Base-by-base conservation (phyloP, 2,888 invertebrate species). In the Drosophila rellima region DNA sequence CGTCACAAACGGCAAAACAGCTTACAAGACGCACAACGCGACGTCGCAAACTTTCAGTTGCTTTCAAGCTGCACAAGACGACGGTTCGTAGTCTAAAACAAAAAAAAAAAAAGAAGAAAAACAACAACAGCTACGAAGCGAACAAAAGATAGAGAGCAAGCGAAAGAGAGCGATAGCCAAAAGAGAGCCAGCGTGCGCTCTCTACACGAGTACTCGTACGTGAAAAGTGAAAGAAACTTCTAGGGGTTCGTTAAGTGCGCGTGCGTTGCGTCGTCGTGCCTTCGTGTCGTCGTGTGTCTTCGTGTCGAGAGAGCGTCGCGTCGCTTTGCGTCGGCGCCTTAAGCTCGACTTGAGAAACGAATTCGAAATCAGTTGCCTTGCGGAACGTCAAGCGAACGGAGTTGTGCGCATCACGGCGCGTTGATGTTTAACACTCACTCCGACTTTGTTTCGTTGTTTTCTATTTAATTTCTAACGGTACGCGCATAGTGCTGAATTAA, bases 61-160 rank as follows among this genome's bases (percentile, higher is more conserved):
- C 87, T 84, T 84, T 78, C 78, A 73, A 83, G 83, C 87, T 87
- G 82, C 84, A 75, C 80, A 78, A 78, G 80, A 75, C 84, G 64
- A 82, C 83, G 82, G 83, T 83, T 82, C 68, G 68, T 69, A 59
- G 18, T 40, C 44, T 44, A 20, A 26, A n/a, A n/a, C n/a, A n/a
- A n/a, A n/a, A n/a, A 57, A 37, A 37, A 31, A 56, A 11, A 13
- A 6, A 26, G 13, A 50, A 18, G 3, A 51, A 7, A 1, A 26
- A 62, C 45, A 55, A 31, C 31, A 11, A 31, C 64, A 35, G 26
- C 18, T 29, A 35, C 47, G 37, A 37, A 47, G 45, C 50, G 20
- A 33, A 55, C 5, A 35, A 54, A 35, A 50, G 40, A 8, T 8
- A 15, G 8, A 47, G 17, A 17, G 17, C 33, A 18, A 31, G 4